These are phyloP conservation scores for Dipodomys merriami DNA, from an alignment of 2,113 vertebrate genomes.

Conservation along the genomic window DNA sequence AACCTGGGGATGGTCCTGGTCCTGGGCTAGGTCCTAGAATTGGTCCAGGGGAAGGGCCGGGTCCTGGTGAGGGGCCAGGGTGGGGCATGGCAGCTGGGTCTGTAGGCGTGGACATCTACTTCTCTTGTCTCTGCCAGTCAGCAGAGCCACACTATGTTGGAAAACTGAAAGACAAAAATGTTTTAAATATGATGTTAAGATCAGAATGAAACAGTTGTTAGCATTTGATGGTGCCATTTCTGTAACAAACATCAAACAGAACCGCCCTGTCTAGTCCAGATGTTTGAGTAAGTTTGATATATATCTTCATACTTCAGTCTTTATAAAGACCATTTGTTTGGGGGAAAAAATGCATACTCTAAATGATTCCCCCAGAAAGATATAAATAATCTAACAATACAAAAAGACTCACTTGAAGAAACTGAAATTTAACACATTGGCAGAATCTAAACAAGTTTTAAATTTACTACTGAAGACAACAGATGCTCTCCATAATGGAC, in stretches of 20 bases:
- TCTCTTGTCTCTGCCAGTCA: constrained; percentile 80
- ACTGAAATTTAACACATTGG: constrained; percentile 60
- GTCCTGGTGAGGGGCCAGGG: constrained; percentile 96
- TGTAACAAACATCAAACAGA: constrained; percentile 57
- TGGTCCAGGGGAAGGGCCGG: constrained; percentile 97
- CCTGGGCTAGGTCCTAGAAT: constrained; percentile 97
- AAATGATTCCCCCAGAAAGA: constrained; percentile 55
- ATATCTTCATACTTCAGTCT: constrained; percentile 28
- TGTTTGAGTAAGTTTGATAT: constrained; percentile 52
- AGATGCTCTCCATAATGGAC: constrained; percentile 50
- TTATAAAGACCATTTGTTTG: constrained; percentile 69
- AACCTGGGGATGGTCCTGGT: constrained; percentile 96
- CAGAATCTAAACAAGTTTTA: constrained; percentile 69
- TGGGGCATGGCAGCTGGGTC: constrained; percentile 96
- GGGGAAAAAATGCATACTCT: constrained; percentile 1
- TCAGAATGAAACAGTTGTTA: constrained; percentile 58
- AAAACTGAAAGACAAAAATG: constrained; percentile 67
- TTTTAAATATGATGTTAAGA: constrained; percentile 77
- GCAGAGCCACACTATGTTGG: constrained; percentile 72
- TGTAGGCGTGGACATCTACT: constrained; percentile 95
- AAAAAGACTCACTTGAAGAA: constrained; percentile 64
- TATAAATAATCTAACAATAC: constrained; percentile 35
- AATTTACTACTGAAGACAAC: constrained; percentile 64
- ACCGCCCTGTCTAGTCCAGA: constrained; percentile 63
- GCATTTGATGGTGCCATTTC: constrained; percentile 59